phyloP scores from a whole-genome alignment of 2,888 invertebrate species.

The Rhogogaster chlorosoma region DNA sequence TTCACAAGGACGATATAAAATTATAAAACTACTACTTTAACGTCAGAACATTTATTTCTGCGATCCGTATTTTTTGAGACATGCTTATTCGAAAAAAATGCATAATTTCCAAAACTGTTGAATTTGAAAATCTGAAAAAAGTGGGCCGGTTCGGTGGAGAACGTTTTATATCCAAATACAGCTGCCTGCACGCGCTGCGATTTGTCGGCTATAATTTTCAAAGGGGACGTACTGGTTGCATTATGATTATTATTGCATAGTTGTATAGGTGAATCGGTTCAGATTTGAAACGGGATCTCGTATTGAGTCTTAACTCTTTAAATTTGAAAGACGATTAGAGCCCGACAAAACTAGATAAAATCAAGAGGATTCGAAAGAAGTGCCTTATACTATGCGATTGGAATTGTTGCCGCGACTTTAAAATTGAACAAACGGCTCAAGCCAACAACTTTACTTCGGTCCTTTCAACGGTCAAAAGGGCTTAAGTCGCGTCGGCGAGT shows the following conservation, averaged over 20 bases:
- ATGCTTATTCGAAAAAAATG: too few relatives aligned
- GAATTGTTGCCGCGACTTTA: constrained; percentile 45
- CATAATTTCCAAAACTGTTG: too few relatives aligned
- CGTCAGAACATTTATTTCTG: too few relatives aligned
- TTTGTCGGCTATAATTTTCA: background rate
- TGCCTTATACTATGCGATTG: constrained; percentile 13
- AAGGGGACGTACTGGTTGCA: background rate
- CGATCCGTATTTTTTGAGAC: too few relatives aligned
- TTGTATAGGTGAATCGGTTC: background rate
- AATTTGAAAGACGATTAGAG: constrained; percentile 43
- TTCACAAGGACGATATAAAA: too few relatives aligned
- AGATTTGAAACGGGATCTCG: background rate
- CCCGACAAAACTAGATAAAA: constrained; percentile 7
- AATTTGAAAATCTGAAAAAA: too few relatives aligned
- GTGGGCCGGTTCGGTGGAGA: too few relatives aligned
- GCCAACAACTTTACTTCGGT: constrained; percentile 35
- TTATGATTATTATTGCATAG: background rate
- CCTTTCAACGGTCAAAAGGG: constrained; percentile 49
- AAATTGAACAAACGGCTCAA: constrained; percentile 44
- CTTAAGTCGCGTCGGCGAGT: constrained; percentile 51
- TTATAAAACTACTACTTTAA: too few relatives aligned
- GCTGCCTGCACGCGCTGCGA: background rate
- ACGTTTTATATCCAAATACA: too few relatives aligned
- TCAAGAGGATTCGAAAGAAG: constrained; percentile 15
- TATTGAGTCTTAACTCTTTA: constrained; percentile 31